Evolutionary conservation across 2,113 vertebrate species (phyloP).

Genomic region (Pogona vitticeps): DNA sequence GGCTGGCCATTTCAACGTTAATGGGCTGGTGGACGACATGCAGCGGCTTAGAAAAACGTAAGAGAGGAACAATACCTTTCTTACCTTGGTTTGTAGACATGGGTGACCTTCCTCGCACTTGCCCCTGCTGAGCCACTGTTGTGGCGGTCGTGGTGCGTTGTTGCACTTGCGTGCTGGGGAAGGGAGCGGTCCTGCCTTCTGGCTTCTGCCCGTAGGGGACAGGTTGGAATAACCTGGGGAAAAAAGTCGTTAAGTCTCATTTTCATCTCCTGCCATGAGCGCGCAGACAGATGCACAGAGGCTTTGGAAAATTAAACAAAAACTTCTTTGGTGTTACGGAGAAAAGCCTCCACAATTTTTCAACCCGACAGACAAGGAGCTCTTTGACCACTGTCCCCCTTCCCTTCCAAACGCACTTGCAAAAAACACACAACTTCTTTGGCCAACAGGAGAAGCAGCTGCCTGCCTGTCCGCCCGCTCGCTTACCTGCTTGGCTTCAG

Average conservation of each 20-base stretch:
- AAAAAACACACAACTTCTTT: too few species aligned
- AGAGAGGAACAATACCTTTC: constrained; percentile 18
- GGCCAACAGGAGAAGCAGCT: too few species aligned
- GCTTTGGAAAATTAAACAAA: not conserved
- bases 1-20: constrained; percentile 30
- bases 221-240: constrained; percentile 87
- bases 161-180: constrained; percentile 79
- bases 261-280: not conserved
- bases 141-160: constrained; percentile 70
- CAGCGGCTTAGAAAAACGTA: constrained; percentile 4
- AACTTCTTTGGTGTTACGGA: not conserved
- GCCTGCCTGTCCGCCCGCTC: too few species aligned
- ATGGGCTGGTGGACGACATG: too few species aligned
- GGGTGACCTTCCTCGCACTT: constrained; percentile 82
- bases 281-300: too few species aligned
- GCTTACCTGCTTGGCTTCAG: constrained; percentile 90
- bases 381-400: too few species aligned
- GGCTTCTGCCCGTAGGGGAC: constrained; percentile 93
- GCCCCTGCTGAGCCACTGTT: constrained; percentile 74
- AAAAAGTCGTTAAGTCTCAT: rapidly evolving
- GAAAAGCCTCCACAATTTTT: too few species aligned
- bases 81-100: constrained; percentile 84
- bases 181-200: constrained; percentile 84
- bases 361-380: too few species aligned
- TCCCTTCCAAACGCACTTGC: not conserved